Percentiles rank a stretch among this genome's conserved stretches.
Evolutionary conservation across 2,797 vertebrate species (phyloP).

Genomic region (Pipistrellus pygmaeus): DNA sequence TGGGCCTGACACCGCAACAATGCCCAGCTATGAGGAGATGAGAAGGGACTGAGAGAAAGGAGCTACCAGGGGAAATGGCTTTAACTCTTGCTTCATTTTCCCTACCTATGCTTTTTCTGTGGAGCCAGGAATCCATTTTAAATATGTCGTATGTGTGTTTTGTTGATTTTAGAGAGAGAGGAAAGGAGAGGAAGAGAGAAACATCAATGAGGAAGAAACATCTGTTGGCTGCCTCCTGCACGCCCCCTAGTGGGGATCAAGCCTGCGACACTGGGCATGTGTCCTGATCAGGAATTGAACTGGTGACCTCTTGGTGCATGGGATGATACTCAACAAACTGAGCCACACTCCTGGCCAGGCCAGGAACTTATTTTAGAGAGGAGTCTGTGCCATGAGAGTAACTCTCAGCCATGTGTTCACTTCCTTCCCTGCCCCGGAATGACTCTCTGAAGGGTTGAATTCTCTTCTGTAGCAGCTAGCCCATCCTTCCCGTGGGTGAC

Average conservation of each 20-base stretch:
- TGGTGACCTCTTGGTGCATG: background rate
- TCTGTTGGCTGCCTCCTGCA: background rate
- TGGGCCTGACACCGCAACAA: too few relatives aligned
- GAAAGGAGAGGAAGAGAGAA: background rate
- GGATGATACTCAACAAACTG: background rate
- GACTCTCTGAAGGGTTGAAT: background rate
- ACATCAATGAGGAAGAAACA: background rate
- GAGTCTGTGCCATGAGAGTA: background rate
- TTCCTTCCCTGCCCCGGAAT: constrained; percentile 32
- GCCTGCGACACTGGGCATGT: background rate
- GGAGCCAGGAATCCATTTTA: background rate
- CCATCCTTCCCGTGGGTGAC: background rate
- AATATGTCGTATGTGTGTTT: background rate
- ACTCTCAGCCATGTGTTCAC: background rate
- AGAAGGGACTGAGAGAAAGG: background rate
- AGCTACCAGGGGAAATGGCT: background rate
- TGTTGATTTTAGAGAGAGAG: background rate
- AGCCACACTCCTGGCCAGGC: background rate
- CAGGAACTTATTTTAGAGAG: background rate
- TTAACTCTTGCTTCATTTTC: background rate
- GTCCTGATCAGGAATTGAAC: background rate
- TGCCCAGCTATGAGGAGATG: background rate
- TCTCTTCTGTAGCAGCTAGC: background rate
- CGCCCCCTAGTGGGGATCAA: background rate
- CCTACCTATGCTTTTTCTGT: background rate